These are phyloP conservation scores for Sigmodon hispidus DNA, from an alignment of 2,113 vertebrate genomes.

Conservation along the genomic window DNA sequence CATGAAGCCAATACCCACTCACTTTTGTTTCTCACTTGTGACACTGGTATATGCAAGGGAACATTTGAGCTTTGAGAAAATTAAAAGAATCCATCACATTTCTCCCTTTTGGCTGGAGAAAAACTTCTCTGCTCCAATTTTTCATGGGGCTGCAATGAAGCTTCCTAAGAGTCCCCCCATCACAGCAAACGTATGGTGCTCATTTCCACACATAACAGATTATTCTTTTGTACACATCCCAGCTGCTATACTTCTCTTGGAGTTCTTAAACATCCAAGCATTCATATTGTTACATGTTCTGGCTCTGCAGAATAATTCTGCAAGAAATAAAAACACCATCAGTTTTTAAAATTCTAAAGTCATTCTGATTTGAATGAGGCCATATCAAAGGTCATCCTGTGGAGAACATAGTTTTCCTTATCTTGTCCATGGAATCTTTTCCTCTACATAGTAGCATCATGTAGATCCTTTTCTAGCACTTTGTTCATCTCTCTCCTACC, in stretches of 20 bases:
- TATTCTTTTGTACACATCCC: slow-evolving; percentile 57
- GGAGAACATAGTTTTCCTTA: neutral
- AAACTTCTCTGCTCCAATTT: slow-evolving; percentile 66
- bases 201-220: slow-evolving; percentile 58
- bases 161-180: slow-evolving; percentile 44
- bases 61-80: slow-evolving; percentile 72
- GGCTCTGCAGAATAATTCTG: slow-evolving; percentile 23
- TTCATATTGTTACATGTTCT: neutral
- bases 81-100: slow-evolving; percentile 78
- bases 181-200: slow-evolving; percentile 57
- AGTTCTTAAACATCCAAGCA: slow-evolving; percentile 27
- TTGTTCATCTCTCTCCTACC: neutral
- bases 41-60: slow-evolving; percentile 57
- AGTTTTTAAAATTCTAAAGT: neutral
- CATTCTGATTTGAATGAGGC: slow-evolving; percentile 10
- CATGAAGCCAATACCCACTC: neutral
- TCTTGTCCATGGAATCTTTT: neutral
- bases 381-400: neutral
- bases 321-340: neutral
- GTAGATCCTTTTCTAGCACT: neutral
- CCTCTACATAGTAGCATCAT: neutral
- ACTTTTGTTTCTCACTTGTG: slow-evolving; percentile 33
- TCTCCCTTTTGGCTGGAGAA: slow-evolving; percentile 64
- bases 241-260: slow-evolving; percentile 53
- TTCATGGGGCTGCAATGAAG: slow-evolving; percentile 34